Percentiles rank a stretch among this genome's conserved stretches.
phyloP scores from a whole-genome alignment of 2,888 invertebrate species.

The Cabera pusaria region DNA sequence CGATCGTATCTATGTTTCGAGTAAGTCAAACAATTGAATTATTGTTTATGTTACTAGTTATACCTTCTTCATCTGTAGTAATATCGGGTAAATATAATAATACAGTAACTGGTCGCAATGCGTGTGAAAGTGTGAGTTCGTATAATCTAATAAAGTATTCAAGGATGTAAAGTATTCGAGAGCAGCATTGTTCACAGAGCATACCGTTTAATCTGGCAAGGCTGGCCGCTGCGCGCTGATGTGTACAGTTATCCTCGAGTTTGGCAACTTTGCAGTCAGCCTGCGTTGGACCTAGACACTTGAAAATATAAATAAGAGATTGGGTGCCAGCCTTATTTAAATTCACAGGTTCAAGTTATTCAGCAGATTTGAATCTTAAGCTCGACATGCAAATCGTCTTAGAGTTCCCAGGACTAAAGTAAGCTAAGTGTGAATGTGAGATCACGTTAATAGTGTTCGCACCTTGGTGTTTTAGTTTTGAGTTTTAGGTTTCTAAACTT shows the following conservation, averaged over 20 bases:
- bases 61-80: too few species aligned
- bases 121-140: slow-evolving; percentile 21
- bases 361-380: slow-evolving; percentile 57
- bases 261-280: slow-evolving; percentile 50
- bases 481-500: too few species aligned
- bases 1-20: too few species aligned
- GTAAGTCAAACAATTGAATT: too few species aligned
- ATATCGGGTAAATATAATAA: too few species aligned
- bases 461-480: too few species aligned
- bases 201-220: slow-evolving; percentile 50
- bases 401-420: slow-evolving; percentile 50
- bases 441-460: slow-evolving; percentile 18
- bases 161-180: slow-evolving; percentile 34
- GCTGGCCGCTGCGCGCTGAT: slow-evolving; percentile 38
- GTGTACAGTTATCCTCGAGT: slow-evolving; percentile 45
- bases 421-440: slow-evolving; percentile 39
- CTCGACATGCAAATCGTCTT: slow-evolving; percentile 54
- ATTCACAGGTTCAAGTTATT: slow-evolving; percentile 59
- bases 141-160: slow-evolving; percentile 26
- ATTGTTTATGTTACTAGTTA: too few species aligned
- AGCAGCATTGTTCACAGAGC: slow-evolving; percentile 39
- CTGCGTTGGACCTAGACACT: slow-evolving; percentile 50
- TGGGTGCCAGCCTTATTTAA: slow-evolving; percentile 54
- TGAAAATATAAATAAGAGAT: slow-evolving; percentile 44
- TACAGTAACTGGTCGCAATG: too few species aligned